phyloP scores from a whole-genome alignment of 2,113 vertebrate genomes.

The Tapirus terrestris region DNA sequence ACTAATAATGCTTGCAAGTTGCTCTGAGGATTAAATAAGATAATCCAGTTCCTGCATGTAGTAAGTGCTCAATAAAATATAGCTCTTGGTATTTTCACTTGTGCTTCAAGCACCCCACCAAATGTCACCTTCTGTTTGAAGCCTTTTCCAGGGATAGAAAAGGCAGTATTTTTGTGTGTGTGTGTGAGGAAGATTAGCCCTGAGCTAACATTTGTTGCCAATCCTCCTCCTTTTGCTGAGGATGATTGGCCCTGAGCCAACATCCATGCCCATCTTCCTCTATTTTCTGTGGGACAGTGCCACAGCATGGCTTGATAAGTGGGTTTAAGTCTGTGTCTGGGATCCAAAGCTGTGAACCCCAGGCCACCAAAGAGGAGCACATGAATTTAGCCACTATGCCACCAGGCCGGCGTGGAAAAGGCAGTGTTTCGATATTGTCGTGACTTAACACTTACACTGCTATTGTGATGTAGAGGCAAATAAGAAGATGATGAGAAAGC shows the following conservation, averaged over 20 bases:
- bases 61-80: background rate
- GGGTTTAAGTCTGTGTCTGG: no score
- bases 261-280: no score
- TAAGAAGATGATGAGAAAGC: background rate
- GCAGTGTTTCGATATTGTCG: background rate
- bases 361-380: no score
- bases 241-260: no score
- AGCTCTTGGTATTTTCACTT: background rate
- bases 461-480: background rate
- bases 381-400: no score
- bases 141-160: background rate
- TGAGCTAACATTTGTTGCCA: no score
- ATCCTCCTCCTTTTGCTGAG: no score
- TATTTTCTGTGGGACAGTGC: no score
- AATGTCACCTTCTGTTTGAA: background rate
- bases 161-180: background rate
- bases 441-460: background rate
- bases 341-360: no score
- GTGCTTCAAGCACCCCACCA: background rate
- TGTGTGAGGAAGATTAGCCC: no score
- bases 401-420: background rate
- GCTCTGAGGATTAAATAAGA: background rate
- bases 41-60: background rate
- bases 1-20: background rate
- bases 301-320: no score